A percentile compares a stretch with the other conserved stretches of the same genome.
Conservation (phyloP, 1,140 invertebrate genomes). For the Paralvinella palmiformis region DNA sequence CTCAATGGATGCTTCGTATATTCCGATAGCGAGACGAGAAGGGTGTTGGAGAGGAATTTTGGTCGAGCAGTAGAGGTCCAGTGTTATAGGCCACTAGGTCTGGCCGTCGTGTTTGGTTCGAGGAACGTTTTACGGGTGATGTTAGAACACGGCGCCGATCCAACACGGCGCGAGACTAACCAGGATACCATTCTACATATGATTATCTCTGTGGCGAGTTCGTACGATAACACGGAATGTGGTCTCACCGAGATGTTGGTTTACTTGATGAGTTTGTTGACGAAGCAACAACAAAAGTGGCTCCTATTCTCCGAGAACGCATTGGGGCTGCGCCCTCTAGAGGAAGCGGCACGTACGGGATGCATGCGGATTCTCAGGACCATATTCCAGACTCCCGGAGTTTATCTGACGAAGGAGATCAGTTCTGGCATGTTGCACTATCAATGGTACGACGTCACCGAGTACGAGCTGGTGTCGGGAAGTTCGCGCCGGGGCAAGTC, state of each 20-base stretch:
- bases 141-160: neutral
- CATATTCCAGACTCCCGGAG: slow-evolving; percentile 9
- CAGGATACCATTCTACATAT: slow-evolving; percentile 7
- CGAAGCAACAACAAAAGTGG: neutral
- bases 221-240: neutral
- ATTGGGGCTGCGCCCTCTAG: neutral
- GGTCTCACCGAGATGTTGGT: neutral
- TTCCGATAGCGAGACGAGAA: too few species aligned
- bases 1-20: too few species aligned
- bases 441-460: slow-evolving; percentile 11
- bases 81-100: neutral
- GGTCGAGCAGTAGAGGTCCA: too few species aligned
- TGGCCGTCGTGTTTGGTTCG: neutral
- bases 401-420: slow-evolving; percentile 2
- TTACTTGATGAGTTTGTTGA: neutral
- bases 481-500: neutral
- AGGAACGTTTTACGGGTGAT: neutral
- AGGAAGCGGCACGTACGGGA: slow-evolving; percentile 1
- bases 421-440: neutral
- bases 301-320: slow-evolving; percentile 1
- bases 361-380: neutral
- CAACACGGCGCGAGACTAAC: neutral
- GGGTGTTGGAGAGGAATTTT: too few species aligned
- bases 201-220: neutral
- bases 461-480: neutral